phyloP scores from a whole-genome alignment of 2,888 invertebrate species.

The Agonopterix subpropinquella region DNA sequence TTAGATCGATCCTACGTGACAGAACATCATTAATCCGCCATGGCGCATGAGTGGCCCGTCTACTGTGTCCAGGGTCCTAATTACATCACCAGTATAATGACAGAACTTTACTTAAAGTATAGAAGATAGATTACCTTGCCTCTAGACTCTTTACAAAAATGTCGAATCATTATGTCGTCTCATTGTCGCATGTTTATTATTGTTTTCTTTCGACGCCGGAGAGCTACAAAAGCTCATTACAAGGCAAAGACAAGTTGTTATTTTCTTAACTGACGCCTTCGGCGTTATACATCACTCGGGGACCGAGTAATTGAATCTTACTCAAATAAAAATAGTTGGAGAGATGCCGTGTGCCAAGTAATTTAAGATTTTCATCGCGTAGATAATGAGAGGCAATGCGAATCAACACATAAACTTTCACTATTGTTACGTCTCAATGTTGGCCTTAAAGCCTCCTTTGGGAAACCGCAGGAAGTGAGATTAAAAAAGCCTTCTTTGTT shows the following conservation, averaged over 20 bases:
- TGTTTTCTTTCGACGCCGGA: neutral
- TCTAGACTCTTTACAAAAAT: too few species aligned
- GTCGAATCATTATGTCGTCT: too few species aligned
- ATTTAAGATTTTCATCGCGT: slow-evolving; percentile 67
- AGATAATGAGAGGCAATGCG: slow-evolving; percentile 59
- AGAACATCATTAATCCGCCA: too few species aligned
- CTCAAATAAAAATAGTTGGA: slow-evolving; percentile 59
- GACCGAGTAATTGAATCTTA: slow-evolving; percentile 61
- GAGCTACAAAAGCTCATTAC: slow-evolving; percentile 28
- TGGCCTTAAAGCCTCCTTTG: slow-evolving; percentile 65
- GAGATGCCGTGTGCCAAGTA: slow-evolving; percentile 51
- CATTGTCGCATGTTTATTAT: neutral
- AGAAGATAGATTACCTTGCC: too few species aligned
- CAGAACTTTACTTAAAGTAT: too few species aligned
- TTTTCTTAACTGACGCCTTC: slow-evolving; percentile 36
- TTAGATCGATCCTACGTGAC: too few species aligned
- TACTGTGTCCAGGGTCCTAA: too few species aligned
- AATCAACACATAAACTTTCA: slow-evolving; percentile 67
- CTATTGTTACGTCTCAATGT: slow-evolving; percentile 40
- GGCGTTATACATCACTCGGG: slow-evolving; percentile 43
- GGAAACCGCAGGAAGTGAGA: slow-evolving; percentile 59
- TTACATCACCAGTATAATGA: too few species aligned
- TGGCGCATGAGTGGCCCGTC: too few species aligned
- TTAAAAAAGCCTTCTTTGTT: slow-evolving; percentile 30
- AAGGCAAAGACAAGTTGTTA: slow-evolving; percentile 36